These are phyloP conservation scores for Hetaerina americana DNA, from an alignment of 1,140 invertebrate species.

Conservation along the genomic window DNA sequence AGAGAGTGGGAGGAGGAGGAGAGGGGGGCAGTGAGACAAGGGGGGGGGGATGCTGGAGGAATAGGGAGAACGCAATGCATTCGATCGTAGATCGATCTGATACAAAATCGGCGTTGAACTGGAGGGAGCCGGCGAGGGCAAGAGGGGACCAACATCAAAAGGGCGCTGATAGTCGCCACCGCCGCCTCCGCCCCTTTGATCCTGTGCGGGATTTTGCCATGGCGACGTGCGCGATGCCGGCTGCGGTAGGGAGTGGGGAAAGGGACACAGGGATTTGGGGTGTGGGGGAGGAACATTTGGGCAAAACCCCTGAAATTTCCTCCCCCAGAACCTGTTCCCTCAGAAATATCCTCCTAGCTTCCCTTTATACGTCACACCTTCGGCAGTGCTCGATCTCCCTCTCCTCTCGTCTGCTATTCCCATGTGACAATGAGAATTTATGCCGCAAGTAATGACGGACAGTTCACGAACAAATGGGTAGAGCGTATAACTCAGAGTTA, in stretches of 20 bases:
- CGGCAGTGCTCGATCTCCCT: too few species aligned
- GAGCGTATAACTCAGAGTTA: too few species aligned
- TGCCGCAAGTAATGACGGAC: too few species aligned
- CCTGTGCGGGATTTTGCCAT: neutral
- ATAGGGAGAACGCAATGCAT: neutral
- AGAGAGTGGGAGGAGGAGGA: too few species aligned
- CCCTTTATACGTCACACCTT: too few species aligned
- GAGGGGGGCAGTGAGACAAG: neutral
- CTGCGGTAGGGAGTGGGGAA: neutral
- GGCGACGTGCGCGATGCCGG: neutral
- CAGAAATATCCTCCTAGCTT: too few species aligned
- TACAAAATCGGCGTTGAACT: neutral
- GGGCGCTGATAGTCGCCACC: too few species aligned
- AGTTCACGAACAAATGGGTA: too few species aligned
- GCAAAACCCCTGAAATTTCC: neutral
- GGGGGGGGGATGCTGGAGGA: neutral
- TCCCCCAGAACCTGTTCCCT: too few species aligned
- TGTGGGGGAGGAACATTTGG: too few species aligned
- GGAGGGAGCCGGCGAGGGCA: neutral
- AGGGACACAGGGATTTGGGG: neutral
- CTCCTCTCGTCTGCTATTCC: too few species aligned
- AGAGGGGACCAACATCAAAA: neutral
- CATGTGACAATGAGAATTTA: too few species aligned
- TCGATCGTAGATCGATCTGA: neutral
- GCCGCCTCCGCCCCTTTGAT: neutral